Conservation (phyloP, 2,888 invertebrate species). For the Rotaria socialis region DNA sequence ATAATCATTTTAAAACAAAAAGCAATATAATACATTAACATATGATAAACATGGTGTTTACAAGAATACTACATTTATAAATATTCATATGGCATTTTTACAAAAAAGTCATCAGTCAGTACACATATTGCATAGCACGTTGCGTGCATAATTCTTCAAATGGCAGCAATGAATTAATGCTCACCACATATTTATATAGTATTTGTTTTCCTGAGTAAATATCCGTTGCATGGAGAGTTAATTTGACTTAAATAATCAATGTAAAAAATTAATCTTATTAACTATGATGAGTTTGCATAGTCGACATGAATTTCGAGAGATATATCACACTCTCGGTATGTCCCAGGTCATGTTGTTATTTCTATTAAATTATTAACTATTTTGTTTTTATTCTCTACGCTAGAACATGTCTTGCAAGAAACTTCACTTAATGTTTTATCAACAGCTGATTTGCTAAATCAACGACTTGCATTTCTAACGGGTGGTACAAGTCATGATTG, state of each 20-base stretch:
- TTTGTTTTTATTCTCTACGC: not conserved
- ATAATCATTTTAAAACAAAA: not conserved
- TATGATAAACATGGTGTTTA: not conserved
- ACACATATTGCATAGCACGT: not conserved
- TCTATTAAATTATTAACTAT: not conserved
- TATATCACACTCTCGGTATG: not conserved
- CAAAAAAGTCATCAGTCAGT: not conserved
- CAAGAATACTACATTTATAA: not conserved
- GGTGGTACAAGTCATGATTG: not conserved
- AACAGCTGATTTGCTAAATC: not conserved
- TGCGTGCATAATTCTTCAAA: not conserved
- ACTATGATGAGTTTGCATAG: not conserved
- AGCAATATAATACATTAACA: not conserved
- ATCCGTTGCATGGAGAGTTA: not conserved
- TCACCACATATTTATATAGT: not conserved
- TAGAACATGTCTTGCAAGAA: not conserved
- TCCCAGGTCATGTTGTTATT: not conserved
- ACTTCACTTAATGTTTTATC: not conserved
- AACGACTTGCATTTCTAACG: constrained; percentile 1
- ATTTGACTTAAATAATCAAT: not conserved
- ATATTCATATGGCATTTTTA: not conserved
- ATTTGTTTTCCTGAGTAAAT: not conserved
- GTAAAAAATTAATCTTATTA: not conserved
- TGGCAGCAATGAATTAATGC: not conserved
- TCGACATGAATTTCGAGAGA: not conserved